Base-by-base conservation (phyloP, 2,113 vertebrate species). In the Bos javanicus region DNA sequence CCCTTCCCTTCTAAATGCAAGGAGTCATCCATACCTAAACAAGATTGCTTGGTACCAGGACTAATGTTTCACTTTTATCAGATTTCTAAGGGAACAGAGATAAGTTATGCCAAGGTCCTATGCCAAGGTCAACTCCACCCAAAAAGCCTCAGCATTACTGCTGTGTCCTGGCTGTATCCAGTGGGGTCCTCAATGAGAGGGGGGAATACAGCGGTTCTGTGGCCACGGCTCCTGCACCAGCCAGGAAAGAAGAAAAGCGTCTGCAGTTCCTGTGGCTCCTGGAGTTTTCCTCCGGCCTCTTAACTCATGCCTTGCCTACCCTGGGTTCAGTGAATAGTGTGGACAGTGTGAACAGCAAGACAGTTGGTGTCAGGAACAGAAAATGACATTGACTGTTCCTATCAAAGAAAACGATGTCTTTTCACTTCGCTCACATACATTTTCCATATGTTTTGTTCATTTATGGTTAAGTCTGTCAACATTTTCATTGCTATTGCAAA, bases 141-240 rank as follows among this genome's bases (percentile, higher is more conserved):
- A 0, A 19, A 67, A 67, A 21, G 64, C 33, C 33, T 2, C 64
- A 36, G 1, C 16, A 10, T 19, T 36, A 10, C 4, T 19, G 33
- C 1, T 36, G 33, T n/a, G 16, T 67, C 64, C 33, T 10, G 64
- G 64, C 64, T 67, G 33, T 19, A 4, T 67, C 16, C 64, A 0
- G 33, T 19, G 7, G 8, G 64, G 33, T 36, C 33, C 17, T 8
- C 64, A 36, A 21, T 36, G 62, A 19, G 15, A n/a, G 30, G 3
- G 62, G 7, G 17, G 16, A n/a, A n/a, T 64, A 19, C 2, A 64
- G 33, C 3, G 0, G 33, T 4, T 64, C 62, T 0, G 7, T 0
- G 7, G 62, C 33, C 62, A 64, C 0, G 7, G 33, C 62, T 64
- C 62, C 33, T n/a, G 4, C 0, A 0, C 64, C 64, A 36, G 64